Evolutionary conservation across 1,140 invertebrate species (phyloP).

Genomic region (Mesaphorura yosii): DNA sequence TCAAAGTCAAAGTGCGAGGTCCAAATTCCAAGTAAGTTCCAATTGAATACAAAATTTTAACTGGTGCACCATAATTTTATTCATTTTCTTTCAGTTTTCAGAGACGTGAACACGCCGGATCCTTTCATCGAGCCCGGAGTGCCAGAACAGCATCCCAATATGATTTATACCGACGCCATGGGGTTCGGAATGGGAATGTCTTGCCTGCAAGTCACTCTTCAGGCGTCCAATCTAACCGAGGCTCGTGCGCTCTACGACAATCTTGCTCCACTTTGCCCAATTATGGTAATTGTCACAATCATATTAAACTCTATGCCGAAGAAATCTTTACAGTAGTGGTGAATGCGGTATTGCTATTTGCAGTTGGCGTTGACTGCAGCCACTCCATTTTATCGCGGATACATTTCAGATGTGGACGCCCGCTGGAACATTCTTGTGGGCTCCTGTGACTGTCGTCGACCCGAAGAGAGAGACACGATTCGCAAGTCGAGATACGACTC

Average conservation of each 20-base stretch:
- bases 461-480: conserved; percentile 84
- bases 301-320: no score
- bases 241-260: conserved; percentile 94
- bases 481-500: conserved; percentile 95
- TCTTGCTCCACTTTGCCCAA: conserved; percentile 89
- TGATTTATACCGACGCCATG: conserved; percentile 97
- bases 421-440: conserved; percentile 91
- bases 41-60: no score
- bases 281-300: conserved; percentile 75
- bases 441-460: conserved; percentile 90
- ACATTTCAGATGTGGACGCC: conserved; percentile 88
- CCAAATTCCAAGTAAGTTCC: conserved; percentile 78
- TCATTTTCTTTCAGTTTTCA: conserved; percentile 79
- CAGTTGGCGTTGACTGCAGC: conserved; percentile 91
- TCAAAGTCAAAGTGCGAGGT: conserved; percentile 95
- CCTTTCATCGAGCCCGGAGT: conserved; percentile 59
- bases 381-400: conserved; percentile 85
- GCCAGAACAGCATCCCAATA: conserved; percentile 48
- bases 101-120: conserved; percentile 63
- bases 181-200: conserved; percentile 99
- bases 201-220: conserved; percentile 90
- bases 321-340: no score
- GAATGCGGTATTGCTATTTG: conserved; percentile 29
- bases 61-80: no score
- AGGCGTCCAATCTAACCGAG: conserved; percentile 94